phyloP scores from a whole-genome alignment of 53 echinoderm and acorn worm genomes.

The Apostichopus leukothele region DNA sequence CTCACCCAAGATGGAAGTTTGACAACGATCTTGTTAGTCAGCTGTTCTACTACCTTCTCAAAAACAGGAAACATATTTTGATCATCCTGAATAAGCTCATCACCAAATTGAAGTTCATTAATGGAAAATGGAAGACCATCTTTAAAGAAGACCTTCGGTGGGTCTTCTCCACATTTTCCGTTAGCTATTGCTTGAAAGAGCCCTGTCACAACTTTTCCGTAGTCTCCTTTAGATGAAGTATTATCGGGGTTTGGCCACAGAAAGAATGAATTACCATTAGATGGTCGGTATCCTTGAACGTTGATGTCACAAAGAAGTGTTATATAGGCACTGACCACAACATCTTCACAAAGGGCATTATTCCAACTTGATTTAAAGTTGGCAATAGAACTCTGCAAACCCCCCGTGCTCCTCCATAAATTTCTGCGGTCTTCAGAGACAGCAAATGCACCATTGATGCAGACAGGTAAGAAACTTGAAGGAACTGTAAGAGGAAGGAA shows the following conservation, averaged over 20 bases:
- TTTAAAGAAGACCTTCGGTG: constrained; percentile 43
- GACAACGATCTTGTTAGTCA: constrained; percentile 16
- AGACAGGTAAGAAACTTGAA: constrained; percentile 46
- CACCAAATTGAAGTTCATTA: constrained; percentile 1
- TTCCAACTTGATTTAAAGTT: constrained; percentile 51
- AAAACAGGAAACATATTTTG: constrained; percentile 8
- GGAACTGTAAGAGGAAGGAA: constrained; percentile 60
- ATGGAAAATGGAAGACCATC: background rate
- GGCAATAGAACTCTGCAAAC: background rate
- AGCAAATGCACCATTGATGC: constrained; percentile 58
- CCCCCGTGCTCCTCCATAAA: constrained; percentile 20
- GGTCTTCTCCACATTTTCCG: constrained; percentile 1
- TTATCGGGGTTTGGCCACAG: constrained; percentile 55
- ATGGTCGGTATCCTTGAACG: background rate
- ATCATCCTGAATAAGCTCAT: background rate
- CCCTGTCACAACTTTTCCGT: constrained; percentile 44
- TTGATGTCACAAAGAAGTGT: constrained; percentile 7
- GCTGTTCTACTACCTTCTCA: background rate
- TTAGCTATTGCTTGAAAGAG: constrained; percentile 48
- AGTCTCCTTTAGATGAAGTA: constrained; percentile 34
- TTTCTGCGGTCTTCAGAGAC: constrained; percentile 49
- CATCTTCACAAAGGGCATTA: constrained; percentile 45
- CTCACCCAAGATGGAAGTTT: constrained; percentile 35
- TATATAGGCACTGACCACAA: constrained; percentile 54
- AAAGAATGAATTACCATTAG: background rate